Evolutionary conservation across 2,888 invertebrate genomes (phyloP).

Genomic region (Hypsopygia costalis): DNA sequence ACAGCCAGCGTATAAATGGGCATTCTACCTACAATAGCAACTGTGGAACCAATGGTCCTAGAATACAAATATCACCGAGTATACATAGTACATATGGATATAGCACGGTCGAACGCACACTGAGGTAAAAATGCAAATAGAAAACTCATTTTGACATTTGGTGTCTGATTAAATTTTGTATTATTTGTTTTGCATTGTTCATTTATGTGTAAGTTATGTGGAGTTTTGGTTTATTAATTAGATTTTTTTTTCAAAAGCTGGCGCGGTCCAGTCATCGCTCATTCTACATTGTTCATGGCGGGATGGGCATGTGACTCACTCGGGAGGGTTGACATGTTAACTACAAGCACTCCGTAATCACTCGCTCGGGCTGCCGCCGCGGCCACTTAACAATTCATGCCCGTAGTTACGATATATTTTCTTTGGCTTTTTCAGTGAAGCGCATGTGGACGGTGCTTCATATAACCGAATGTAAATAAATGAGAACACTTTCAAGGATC

Average conservation of each 20-base stretch:
- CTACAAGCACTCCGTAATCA: conserved; percentile 43
- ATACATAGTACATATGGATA: conserved; percentile 66
- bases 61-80: conserved; percentile 56
- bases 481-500: conserved; percentile 42
- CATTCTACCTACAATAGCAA: conserved; percentile 77
- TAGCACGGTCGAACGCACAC: conserved; percentile 79
- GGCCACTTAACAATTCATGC: conserved; percentile 33
- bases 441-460: conserved; percentile 67
- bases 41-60: conserved; percentile 75
- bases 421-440: conserved; percentile 66
- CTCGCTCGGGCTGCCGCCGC: conserved; percentile 28
- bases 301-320: conserved; percentile 48
- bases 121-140: conserved; percentile 73
- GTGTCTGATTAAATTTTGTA: conserved; percentile 57
- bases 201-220: conserved; percentile 61
- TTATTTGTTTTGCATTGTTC: conserved; percentile 69
- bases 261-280: conserved; percentile 40
- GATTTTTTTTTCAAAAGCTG: conserved; percentile 35
- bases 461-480: conserved; percentile 65
- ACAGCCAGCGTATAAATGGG: conserved; percentile 65
- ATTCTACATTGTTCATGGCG: conserved; percentile 46
- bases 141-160: conserved; percentile 54
- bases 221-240: conserved; percentile 39
- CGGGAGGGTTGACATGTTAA: conserved; percentile 35
- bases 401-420: conserved; percentile 48